Evolutionary conservation across 2,888 invertebrate species (phyloP), one percentile per base, ranked within the genome.

Genomic region (Gryllus longicercus): DNA sequence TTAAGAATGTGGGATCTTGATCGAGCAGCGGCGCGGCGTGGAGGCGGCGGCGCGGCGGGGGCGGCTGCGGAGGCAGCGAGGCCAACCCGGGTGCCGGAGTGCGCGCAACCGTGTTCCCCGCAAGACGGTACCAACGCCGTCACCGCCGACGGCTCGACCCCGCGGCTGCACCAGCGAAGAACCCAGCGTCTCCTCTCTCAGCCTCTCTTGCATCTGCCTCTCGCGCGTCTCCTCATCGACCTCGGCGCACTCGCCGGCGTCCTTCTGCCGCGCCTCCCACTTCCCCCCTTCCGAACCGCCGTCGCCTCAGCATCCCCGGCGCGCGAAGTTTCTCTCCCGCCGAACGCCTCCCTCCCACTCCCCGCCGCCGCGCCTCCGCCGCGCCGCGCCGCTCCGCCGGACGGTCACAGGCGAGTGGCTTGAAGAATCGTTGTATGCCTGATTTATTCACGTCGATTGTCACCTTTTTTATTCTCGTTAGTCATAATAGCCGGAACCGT

Each of bases 401-500:
- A 16, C 63, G 16, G 63, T 63, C 63, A 63, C 63, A 63, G 63
- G 16, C 63, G 63, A 63, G 16, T 63, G 63, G 16, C 63, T 63
- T 18, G 16, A 63, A 63, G 63, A 63, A 63, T 63, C 63, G 63
- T 63, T 63, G 63, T 63, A 63, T 63, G 63, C 63, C 3, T 63
- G 63, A 63, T 63, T 63, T 63, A 63, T 63, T 63, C 63, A 63
- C 63, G 18, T 63, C 63, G 63, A 63, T 63, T 63, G 63, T 63
- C 63, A 18, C 63, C 63, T 63, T 63, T 18, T 51, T 63, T 63
- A 14, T 63, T 63, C 63, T 63, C 63, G 63, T 63, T 63, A 63
- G 63, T 63, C 63, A 63, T 63, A 63, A 63, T 63, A 63, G 63
- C 63, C 63, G 63, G 63, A 63, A 63, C 63, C 63, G 63, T 63